These are phyloP conservation scores for Vulpes lagopus DNA, from an alignment of 2,113 vertebrate species.

Conservation along the genomic window DNA sequence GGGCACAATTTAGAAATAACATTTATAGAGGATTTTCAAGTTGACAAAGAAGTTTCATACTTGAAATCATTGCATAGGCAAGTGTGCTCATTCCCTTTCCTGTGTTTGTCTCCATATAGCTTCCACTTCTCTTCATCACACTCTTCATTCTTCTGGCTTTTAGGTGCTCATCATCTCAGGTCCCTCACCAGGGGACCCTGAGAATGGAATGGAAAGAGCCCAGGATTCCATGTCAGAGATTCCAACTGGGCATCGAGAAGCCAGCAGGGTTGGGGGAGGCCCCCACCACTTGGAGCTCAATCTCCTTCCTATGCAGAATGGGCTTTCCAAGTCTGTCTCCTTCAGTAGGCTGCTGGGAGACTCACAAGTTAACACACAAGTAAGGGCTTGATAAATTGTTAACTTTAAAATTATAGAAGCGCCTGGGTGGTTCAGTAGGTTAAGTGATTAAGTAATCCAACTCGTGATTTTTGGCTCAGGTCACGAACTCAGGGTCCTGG, in stretches of 20 bases:
- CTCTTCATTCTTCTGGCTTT: background rate
- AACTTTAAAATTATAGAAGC: background rate
- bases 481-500: background rate
- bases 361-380: background rate
- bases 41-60: background rate
- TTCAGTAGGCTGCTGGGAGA: background rate
- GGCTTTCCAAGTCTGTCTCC: background rate
- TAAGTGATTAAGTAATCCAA: background rate
- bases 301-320: background rate
- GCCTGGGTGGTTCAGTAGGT: background rate
- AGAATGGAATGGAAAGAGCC: background rate
- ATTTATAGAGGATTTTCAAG: background rate
- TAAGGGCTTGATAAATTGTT: background rate
- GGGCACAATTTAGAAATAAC: background rate
- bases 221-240: background rate
- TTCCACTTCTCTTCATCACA: background rate
- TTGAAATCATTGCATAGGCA: background rate
- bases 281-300: background rate
- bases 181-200: background rate
- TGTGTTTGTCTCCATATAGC: background rate
- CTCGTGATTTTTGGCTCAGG: background rate
- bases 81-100: background rate
- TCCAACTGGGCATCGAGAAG: background rate
- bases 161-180: too few relatives aligned
- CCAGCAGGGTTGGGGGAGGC: background rate